Conservation (phyloP, 1,140 invertebrate genomes). For the Macrotrachela quadricornifera region DNA sequence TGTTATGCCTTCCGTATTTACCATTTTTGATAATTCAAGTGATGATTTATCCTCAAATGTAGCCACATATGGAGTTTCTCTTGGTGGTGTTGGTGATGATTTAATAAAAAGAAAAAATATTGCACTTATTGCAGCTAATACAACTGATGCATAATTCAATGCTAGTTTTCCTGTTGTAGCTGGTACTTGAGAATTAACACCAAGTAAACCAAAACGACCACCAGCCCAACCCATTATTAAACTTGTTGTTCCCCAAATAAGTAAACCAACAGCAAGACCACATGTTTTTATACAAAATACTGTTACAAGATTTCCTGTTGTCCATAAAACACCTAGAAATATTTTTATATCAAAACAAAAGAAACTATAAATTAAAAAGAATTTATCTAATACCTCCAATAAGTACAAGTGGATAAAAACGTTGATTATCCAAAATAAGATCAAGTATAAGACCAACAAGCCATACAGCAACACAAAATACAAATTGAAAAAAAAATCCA, state of each 20-base stretch:
- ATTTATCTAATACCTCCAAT: too few species aligned
- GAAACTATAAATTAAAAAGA: too few species aligned
- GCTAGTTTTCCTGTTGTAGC: not conserved
- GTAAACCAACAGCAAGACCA: slow-evolving; percentile 28
- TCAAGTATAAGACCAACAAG: slow-evolving; percentile 9
- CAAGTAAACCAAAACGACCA: slow-evolving; percentile 9
- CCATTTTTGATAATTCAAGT: too few species aligned
- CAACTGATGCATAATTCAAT: slow-evolving; percentile 1
- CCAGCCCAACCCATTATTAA: slow-evolving; percentile 21
- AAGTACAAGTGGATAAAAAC: too few species aligned
- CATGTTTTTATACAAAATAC: slow-evolving; percentile 30
- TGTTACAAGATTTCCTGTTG: slow-evolving; percentile 25
- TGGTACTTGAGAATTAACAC: not conserved
- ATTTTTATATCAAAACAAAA: too few species aligned
- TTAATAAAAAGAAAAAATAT: slow-evolving; percentile 7
- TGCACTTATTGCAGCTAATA: not conserved
- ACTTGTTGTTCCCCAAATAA: slow-evolving; percentile 28
- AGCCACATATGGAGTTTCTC: too few species aligned
- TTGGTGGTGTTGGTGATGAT: not conserved
- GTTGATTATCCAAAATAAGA: not conserved
- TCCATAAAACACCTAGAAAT: not conserved
- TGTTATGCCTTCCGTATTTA: too few species aligned
- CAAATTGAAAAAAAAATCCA: slow-evolving; percentile 17
- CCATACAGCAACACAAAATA: slow-evolving; percentile 13
- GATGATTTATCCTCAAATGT: too few species aligned